These are phyloP conservation scores for Eledona agricola DNA, from an alignment of 2,888 invertebrate species.

Conservation along the genomic window DNA sequence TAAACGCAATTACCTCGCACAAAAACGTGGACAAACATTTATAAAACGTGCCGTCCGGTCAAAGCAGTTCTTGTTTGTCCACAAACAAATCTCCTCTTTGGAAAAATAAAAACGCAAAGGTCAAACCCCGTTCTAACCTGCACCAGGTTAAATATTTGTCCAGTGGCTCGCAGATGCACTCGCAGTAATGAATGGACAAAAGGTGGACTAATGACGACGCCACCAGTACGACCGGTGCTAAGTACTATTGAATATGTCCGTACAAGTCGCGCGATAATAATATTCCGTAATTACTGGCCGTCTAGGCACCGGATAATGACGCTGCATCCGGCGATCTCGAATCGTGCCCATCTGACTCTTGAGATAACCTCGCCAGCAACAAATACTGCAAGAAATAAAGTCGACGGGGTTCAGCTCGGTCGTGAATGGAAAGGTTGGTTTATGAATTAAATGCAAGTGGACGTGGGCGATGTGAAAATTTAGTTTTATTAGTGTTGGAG, in stretches of 20 bases:
- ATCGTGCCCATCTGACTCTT: too few species aligned
- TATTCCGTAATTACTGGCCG: constrained; percentile 32
- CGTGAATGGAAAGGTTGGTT: constrained; percentile 30
- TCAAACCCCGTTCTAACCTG: constrained; percentile 4
- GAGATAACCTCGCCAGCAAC: constrained; percentile 16
- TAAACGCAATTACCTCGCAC: constrained; percentile 13
- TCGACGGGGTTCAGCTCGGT: constrained; percentile 27
- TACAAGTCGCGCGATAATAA: constrained; percentile 30
- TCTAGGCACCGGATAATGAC: constrained; percentile 22
- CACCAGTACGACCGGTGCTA: constrained; percentile 18
- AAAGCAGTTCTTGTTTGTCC: constrained; percentile 11
- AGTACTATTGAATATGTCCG: constrained; percentile 15
- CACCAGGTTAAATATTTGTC: constrained; percentile 20
- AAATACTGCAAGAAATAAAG: constrained; percentile 22
- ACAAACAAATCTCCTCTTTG: constrained; percentile 3
- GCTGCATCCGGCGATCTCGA: constrained; percentile 20
- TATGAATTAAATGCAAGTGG: constrained; percentile 25
- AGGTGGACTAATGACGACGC: constrained; percentile 15
- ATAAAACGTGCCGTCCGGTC: constrained; percentile 29
- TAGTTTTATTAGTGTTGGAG: constrained; percentile 30
- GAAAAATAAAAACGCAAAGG: constrained; percentile 11
- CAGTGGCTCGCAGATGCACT: constrained; percentile 5
- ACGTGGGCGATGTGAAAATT: constrained; percentile 33
- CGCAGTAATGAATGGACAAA: constrained; percentile 27
- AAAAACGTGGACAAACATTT: constrained; percentile 19